Base-by-base conservation (phyloP, 2,797 vertebrate genomes). In the Ctenosaura bakeri region DNA sequence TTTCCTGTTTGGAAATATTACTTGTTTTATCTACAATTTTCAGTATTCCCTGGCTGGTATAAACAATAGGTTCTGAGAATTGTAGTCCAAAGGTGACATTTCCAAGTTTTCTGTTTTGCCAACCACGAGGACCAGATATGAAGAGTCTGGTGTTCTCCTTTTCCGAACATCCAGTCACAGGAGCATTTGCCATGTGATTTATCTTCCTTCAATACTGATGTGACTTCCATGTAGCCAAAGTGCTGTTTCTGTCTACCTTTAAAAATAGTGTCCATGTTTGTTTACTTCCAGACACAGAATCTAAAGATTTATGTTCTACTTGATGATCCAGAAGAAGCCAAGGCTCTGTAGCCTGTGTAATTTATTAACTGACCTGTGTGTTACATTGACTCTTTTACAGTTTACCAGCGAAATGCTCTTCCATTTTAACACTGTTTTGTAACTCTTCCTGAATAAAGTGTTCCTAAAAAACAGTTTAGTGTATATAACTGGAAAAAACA, bases 381-480 rank as follows among this genome's bases (percentile, higher is more conserved):
- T 54, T 88, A n/a, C 24, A n/a, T 71, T 88, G 26, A 38, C 90
- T 22, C n/a, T 88, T 82, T 90, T 79, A 32, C 59, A 1, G 6
- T 62, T 93, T 89, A 50, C 26, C 86, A 78, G 46, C 71, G 54
- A 14, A 83, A 89, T 92, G 82, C 91, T 20, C 0, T 91, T 93
- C 24, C 92, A 89, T 18, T 89, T 86, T 88, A 84, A 89, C 84
- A 56, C 73, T 88, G 42, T 94, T 88, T 95, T 94, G 80, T 93
- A 83, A 88, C 86, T 93, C 80, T 77, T 64, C 52, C 94, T 94
- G 59, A 92, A 89, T 83, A 94, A 87, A 90, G 50, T 16, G 16
- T 95, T 95, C 92, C n/a, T 92, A 96, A 95, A 96, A 96, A 92
- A 52, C 69, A 9, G 79, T 38, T 85, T 82, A 38, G 89, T 89